These are phyloP conservation scores for Synchiropus splendidus DNA, from an alignment of 2,113 vertebrate genomes.

Conservation along the genomic window DNA sequence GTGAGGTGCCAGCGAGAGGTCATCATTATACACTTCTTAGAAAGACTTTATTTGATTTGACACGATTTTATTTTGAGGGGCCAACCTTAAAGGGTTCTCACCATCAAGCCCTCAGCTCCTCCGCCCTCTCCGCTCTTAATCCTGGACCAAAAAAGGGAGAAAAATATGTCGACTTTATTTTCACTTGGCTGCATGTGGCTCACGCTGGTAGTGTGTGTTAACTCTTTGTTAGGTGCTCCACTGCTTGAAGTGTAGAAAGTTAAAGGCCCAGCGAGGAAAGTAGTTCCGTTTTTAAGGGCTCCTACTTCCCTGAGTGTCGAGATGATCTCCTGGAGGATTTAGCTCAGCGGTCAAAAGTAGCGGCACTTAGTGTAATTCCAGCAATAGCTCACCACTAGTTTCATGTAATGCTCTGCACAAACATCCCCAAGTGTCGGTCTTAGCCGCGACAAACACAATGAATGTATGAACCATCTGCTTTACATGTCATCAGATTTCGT, in stretches of 20 bases:
- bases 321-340: conserved; percentile 16
- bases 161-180: conserved; percentile 58
- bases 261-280: background rate
- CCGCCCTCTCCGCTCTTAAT: conserved; percentile 35
- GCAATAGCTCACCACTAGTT: conserved; percentile 13
- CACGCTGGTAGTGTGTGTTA: conserved; percentile 27
- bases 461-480: no score
- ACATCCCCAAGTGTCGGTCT: background rate
- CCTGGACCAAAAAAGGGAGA: conserved; percentile 53
- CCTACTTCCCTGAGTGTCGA: conserved; percentile 6
- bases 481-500: no score
- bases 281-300: conserved; percentile 24
- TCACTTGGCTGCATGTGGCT: conserved; percentile 44
- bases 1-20: conserved; percentile 33
- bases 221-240: conserved; percentile 28
- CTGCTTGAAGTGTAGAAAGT: conserved; percentile 1
- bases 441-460: no score
- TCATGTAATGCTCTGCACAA: background rate
- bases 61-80: conserved; percentile 57
- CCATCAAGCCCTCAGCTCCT: background rate
- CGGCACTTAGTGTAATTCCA: conserved; percentile 19
- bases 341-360: conserved; percentile 10
- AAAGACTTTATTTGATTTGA: conserved; percentile 60
- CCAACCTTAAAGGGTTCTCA: conserved; percentile 43
- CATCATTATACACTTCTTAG: conserved; percentile 51